Percentiles rank a stretch among this genome's conserved stretches.
Evolutionary conservation across 2,113 vertebrate species (phyloP).

Genomic region (Uria lomvia): DNA sequence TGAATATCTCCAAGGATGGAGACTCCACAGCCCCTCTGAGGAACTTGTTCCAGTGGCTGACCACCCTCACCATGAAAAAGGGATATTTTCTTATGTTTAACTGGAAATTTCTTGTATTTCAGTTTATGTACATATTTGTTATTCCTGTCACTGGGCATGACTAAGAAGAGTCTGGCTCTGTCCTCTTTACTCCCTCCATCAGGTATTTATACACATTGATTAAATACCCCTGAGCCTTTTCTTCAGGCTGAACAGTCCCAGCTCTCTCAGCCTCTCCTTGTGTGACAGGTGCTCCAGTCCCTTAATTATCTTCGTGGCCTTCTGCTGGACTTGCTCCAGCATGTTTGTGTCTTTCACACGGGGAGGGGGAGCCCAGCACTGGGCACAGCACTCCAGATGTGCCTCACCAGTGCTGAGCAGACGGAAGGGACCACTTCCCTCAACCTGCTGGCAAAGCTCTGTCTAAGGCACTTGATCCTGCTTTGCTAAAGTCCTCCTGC

Average conservation of each 20-base stretch:
- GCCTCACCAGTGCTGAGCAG: background rate
- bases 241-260: background rate
- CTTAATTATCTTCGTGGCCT: background rate
- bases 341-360: background rate
- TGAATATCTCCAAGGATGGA: background rate
- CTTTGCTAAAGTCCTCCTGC: background rate
- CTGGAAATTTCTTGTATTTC: background rate
- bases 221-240: background rate
- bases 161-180: background rate
- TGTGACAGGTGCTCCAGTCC: background rate
- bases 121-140: accelerated
- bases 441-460: background rate
- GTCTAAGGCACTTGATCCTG: background rate
- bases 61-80: background rate
- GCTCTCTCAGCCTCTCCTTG: background rate
- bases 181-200: accelerated
- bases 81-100: background rate
- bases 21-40: background rate
- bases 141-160: background rate
- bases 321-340: background rate
- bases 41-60: background rate
- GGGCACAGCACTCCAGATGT: background rate
- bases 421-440: background rate
- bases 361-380: background rate
- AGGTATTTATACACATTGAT: background rate